Evolutionary conservation across 2,888 invertebrate genomes (phyloP), one percentile per base, ranked within the genome.

Genomic region (Muscina levida): DNA sequence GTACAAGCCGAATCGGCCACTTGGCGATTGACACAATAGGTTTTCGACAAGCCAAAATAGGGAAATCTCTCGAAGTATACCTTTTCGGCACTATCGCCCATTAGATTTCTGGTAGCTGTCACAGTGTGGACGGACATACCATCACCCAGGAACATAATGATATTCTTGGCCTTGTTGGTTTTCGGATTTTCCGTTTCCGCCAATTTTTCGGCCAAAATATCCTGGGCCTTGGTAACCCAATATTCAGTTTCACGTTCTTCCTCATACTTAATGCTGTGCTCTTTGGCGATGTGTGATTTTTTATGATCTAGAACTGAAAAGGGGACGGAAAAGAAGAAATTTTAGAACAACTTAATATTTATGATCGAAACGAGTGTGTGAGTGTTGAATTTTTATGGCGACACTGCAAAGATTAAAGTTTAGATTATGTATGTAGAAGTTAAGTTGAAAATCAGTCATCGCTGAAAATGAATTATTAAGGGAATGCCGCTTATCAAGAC

Each of bases 1-100:
- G 95, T 94, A 86, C 95, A 96, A 0, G 97, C 96, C 0, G 96
- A 96, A 86, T 97, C 97, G 0, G 96, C 93, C 0, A 96, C 96
- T 90, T 96, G 94, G 5, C 92, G 91, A 85, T 95, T 93, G 0
- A 95, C 93, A 87, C 95, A 95, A 88, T 95, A 95, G 0, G 95
- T 95, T 94, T 95, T 90, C 22, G 90, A 86, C 5, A 90, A 75
- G 0, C 91, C 91, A n/a, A 87, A 83, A 83, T 92, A 91, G 0
- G 94, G 94, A 85, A 94, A 94, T 73, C 91, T 88, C 84, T 95
- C 95, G 87, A 94, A 94, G 51, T 91, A 91, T 0, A 95, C 89
- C 59, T 91, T 86, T n/a, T 90, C 89, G 68, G 93, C 92, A 87
- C 94, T 94, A 13, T 94, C 94, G 5, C 94, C 94, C 71, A 93